Evolutionary conservation across 1,140 invertebrate genomes (phyloP).

Genomic region (Rhyzopertha dominica): DNA sequence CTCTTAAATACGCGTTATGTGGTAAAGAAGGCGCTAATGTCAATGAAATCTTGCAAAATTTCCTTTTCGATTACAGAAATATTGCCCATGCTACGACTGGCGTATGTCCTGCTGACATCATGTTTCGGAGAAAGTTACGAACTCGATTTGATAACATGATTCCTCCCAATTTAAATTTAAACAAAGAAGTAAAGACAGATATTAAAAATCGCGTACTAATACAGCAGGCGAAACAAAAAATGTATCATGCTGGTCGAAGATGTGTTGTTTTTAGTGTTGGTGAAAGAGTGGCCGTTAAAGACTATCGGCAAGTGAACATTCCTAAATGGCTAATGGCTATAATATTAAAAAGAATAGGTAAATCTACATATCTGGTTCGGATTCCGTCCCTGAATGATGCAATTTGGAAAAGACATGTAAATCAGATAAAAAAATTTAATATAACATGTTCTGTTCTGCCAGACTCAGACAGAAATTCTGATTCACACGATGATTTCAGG

Average conservation of each 20-base stretch:
- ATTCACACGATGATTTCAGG: no score
- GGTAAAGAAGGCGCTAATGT: constrained; percentile 7
- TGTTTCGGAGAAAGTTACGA: constrained; percentile 24
- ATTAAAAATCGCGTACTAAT: constrained; percentile 1
- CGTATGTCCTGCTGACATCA: constrained; percentile 18
- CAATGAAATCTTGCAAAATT: constrained; percentile 8
- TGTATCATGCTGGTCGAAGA: not conserved
- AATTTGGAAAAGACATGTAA: constrained; percentile 13
- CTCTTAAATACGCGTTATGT: constrained; percentile 30
- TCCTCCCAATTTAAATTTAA: no score
- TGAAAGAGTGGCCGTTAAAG: constrained; percentile 11
- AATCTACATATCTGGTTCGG: constrained; percentile 12
- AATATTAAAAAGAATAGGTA: constrained; percentile 11
- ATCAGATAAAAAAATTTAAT: constrained; percentile 14
- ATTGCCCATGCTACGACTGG: constrained; percentile 22
- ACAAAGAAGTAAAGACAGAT: not conserved
- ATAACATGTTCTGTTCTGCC: no score
- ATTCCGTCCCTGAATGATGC: constrained; percentile 8
- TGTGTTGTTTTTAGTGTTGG: not conserved
- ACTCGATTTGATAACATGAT: constrained; percentile 18
- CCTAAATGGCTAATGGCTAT: constrained; percentile 7
- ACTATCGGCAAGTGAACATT: constrained; percentile 9
- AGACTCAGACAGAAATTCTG: no score
- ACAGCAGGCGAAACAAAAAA: constrained; percentile 7
- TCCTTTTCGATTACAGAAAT: constrained; percentile 31